These are phyloP conservation scores for Nemotelus pantherinus DNA, from an alignment of 2,888 invertebrate species.

Conservation along the genomic window DNA sequence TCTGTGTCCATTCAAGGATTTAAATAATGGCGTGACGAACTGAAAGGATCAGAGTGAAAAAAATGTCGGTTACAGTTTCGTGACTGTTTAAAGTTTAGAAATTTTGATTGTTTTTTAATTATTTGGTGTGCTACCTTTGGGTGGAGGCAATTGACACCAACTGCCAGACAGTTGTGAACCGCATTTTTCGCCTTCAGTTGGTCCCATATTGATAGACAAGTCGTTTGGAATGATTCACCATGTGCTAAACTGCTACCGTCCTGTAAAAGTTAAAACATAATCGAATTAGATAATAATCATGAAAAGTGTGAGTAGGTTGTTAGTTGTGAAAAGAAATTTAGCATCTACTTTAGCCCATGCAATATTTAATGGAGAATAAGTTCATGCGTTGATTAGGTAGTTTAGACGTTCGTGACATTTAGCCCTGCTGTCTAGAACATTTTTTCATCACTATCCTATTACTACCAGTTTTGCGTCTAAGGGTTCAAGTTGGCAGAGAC, in stretches of 20 bases:
- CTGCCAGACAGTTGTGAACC: constrained; percentile 75
- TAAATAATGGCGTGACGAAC: constrained; percentile 71
- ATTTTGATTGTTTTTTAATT: not conserved
- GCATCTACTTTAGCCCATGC: too few species aligned
- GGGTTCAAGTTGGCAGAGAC: too few species aligned
- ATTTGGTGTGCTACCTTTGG: constrained; percentile 63
- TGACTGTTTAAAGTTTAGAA: not conserved
- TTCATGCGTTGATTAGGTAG: too few species aligned
- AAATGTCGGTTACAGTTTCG: not conserved
- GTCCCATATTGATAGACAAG: constrained; percentile 75
- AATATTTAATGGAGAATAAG: too few species aligned
- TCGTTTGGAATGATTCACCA: constrained; percentile 82
- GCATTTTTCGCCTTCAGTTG: constrained; percentile 70
- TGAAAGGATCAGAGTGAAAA: constrained; percentile 52
- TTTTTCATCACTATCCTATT: too few species aligned
- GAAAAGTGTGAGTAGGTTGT: too few species aligned
- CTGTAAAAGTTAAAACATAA: constrained; percentile 59
- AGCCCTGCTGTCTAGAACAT: too few species aligned
- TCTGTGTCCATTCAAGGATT: constrained; percentile 67
- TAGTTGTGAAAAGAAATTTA: too few species aligned
- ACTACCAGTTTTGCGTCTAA: too few species aligned
- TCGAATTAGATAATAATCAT: too few species aligned
- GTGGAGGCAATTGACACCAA: constrained; percentile 89
- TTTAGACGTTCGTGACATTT: too few species aligned
- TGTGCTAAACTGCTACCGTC: constrained; percentile 74